Evolutionary conservation across 2,888 invertebrate species (phyloP), one percentile per base, ranked within the genome.

Genomic region (Osedax frankpressi): DNA sequence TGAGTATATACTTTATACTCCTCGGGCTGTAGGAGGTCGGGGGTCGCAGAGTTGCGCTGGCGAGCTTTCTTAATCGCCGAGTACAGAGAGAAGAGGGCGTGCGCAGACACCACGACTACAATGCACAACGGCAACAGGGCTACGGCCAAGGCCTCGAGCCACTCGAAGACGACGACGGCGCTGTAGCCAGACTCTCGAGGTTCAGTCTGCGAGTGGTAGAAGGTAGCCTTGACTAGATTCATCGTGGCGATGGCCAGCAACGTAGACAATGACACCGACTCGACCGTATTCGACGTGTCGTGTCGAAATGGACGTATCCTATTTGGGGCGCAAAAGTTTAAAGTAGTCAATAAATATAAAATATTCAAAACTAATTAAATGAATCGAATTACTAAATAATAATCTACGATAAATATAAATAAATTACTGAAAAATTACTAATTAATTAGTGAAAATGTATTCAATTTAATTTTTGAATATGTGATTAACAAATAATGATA

Each of bases 151-250:
- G 71, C 73, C 62, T 76, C 76, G 14, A 76, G 3, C 76, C 76
- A 76, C 29, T 76, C 76, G 59, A 71, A 75, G 0, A 75, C 68
- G 1, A 67, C 30, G n/a, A 76, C 65, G 30, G 75, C 72, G 19
- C 28, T 6, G 67, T 74, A 76, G 26, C 29, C 65, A 14, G 60
- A 28, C 2, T 72, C 75, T 1, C 62, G 30, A 2, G 74, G 74
- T 14, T 67, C 19, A 2, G 72, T 44, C 27, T 68, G 65, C 14
- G 68, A 28, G 30, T 71, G 25, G 19, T 28, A 68, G n/a, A 72
- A 75, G n/a, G 69, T 70, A 3, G 75, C 75, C 28, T 75, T 76
- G 3, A 76, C 75, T 25, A 76, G 71, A 28, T 75, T 75, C 30
- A 70, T 68, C 2, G 68, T 73, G 62, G 67, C 65, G 24, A 76